phyloP scores from a whole-genome alignment of 1,140 invertebrate genomes.

The Phenacoccus solenopsis region DNA sequence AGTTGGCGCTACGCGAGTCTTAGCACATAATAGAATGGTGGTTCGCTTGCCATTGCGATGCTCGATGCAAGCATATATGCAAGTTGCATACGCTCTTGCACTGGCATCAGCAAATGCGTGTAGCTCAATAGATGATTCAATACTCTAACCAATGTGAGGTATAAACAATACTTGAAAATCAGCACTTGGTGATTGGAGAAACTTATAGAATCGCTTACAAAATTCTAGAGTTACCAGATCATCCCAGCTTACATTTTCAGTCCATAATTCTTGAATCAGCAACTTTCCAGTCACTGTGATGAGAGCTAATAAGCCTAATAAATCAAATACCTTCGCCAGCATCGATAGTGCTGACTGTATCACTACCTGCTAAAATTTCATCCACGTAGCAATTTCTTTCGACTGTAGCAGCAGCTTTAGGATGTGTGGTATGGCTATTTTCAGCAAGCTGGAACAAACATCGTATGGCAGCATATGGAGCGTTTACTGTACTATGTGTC shows the following conservation, averaged over 20 bases:
- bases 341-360: constrained; percentile 28
- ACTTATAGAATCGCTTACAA: constrained; percentile 25
- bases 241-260: constrained; percentile 30
- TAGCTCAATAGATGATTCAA: constrained; percentile 21
- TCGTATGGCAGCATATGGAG: constrained; percentile 32
- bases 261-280: constrained; percentile 33
- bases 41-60: not conserved
- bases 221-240: constrained; percentile 27
- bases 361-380: constrained; percentile 30
- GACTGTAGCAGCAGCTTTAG: constrained; percentile 26
- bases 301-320: constrained; percentile 32
- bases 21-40: constrained; percentile 20
- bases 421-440: constrained; percentile 27
- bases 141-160: constrained; percentile 20
- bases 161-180: constrained; percentile 23
- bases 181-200: constrained; percentile 12
- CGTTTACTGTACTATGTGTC: constrained; percentile 33
- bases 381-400: constrained; percentile 32
- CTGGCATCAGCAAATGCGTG: constrained; percentile 29
- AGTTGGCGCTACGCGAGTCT: constrained; percentile 25
- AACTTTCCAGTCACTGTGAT: constrained; percentile 31
- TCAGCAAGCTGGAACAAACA: constrained; percentile 29
- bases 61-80: constrained; percentile 25
- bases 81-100: constrained; percentile 24
- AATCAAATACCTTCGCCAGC: constrained; percentile 34